A percentile compares a stretch with the other conserved stretches of the same genome.
Evolutionary conservation across 2,797 vertebrate species (phyloP).

Genomic region (Lepidocolaptes lacrymiger): DNA sequence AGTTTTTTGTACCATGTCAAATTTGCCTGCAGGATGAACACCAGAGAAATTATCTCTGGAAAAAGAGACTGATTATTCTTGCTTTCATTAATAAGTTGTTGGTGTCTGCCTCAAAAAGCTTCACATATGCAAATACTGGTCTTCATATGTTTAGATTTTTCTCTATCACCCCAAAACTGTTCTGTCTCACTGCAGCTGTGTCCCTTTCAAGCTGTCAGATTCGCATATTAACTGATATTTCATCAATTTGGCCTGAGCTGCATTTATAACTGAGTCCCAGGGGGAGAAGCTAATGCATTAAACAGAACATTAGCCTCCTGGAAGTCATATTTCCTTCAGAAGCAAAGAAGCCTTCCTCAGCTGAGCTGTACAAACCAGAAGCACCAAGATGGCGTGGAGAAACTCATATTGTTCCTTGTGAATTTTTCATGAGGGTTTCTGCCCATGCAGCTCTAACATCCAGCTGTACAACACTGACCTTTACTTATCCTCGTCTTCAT

Average conservation of each 20-base stretch:
- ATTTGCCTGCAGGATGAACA: not conserved
- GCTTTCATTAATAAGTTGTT: not conserved
- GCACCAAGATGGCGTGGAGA: conserved; percentile 10
- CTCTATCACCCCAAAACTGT: conserved; percentile 31
- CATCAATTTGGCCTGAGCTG: conserved; percentile 75
- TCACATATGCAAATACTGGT: conserved; percentile 1
- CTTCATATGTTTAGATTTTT: conserved; percentile 28
- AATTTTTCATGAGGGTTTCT: conserved; percentile 78
- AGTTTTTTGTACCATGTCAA: not conserved
- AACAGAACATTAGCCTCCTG: conserved; percentile 57
- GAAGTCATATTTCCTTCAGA: conserved; percentile 62
- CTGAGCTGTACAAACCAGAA: conserved; percentile 18
- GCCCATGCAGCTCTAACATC: not conserved
- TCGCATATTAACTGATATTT: conserved; percentile 73
- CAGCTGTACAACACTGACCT: not conserved
- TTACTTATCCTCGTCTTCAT: not conserved
- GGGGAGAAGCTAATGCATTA: conserved; percentile 63
- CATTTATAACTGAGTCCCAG: conserved; percentile 69
- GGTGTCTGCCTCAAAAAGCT: not conserved
- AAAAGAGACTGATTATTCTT: conserved; percentile 1
- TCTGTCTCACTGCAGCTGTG: conserved; percentile 69
- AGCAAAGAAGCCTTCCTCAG: conserved; percentile 22
- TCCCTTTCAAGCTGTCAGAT: conserved; percentile 72
- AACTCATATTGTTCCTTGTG: conserved; percentile 50
- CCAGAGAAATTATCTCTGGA: conserved; percentile 1